Percentiles rank a stretch among this genome's conserved stretches.
Conservation (phyloP, 2,797 vertebrate species). For the Myotis daubentonii region DNA sequence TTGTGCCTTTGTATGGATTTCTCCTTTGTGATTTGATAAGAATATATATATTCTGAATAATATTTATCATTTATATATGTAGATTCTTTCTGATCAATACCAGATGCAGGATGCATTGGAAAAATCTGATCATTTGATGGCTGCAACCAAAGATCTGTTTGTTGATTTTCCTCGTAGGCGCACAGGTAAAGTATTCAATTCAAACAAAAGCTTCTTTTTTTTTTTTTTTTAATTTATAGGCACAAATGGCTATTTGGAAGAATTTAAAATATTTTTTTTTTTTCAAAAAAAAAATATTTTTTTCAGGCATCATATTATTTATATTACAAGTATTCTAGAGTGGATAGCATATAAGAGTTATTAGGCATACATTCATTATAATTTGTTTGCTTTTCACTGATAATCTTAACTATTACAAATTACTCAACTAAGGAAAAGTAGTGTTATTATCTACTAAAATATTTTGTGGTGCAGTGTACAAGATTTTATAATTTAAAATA, state of each 20-base stretch:
- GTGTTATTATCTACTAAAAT: conserved; percentile 26
- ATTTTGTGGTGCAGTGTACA: neutral
- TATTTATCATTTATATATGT: conserved; percentile 64
- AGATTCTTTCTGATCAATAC: conserved; percentile 94
- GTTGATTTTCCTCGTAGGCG: conserved; percentile 90
- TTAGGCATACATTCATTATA: neutral
- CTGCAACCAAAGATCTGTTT: conserved; percentile 91
- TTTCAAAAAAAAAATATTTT: neutral
- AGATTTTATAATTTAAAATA: conserved; percentile 17
- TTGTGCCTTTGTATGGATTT: neutral
- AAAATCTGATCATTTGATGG: conserved; percentile 91
- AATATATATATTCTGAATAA: conserved; percentile 30
- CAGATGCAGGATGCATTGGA: conserved; percentile 91
- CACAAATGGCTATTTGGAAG: neutral
- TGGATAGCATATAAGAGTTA: neutral
- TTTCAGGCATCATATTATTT: neutral
- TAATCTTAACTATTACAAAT: conserved; percentile 18
- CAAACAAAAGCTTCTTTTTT: conserved; percentile 17
- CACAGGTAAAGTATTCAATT: conserved; percentile 86
- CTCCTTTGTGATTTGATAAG: conserved; percentile 54
- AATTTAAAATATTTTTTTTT: conserved; percentile 30
- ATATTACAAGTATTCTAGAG: neutral
- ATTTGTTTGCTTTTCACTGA: conserved; percentile 45
- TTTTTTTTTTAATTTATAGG: neutral
- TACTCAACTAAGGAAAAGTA: conserved; percentile 31